Percentiles rank a stretch among this genome's conserved stretches.
phyloP scores from a whole-genome alignment of 30 jellyfish, hydroid and myxozoan genomes.

The Sanderia malayensis region DNA sequence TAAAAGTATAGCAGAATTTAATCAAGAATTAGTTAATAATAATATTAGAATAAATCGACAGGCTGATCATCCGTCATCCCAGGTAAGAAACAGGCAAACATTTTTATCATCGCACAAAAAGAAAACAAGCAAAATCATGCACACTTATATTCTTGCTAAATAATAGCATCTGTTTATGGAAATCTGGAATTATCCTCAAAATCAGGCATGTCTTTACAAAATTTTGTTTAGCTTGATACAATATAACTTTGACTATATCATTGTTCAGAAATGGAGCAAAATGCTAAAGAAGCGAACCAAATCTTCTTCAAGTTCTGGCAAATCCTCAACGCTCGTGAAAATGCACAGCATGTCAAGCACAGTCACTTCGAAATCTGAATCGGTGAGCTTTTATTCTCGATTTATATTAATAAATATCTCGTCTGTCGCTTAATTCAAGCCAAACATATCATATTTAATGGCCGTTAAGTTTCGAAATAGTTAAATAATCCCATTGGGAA shows the following conservation, averaged over 20 bases:
- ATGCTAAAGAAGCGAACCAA: constrained; percentile 61
- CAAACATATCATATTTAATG: too few species aligned
- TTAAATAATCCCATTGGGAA: too few species aligned
- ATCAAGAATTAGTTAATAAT: constrained; percentile 54
- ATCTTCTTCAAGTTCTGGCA: constrained; percentile 33
- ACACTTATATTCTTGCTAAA: constrained; percentile 2
- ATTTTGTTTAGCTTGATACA: constrained; percentile 36
- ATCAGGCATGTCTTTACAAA: constrained; percentile 4
- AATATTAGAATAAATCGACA: constrained; percentile 48
- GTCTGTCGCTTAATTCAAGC: background rate
- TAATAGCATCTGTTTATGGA: constrained; percentile 47
- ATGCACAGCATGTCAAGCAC: constrained; percentile 77
- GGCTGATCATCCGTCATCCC: constrained; percentile 41
- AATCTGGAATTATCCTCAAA: constrained; percentile 48
- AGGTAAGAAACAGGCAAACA: constrained; percentile 50
- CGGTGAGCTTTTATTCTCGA: constrained; percentile 35
- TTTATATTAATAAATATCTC: background rate
- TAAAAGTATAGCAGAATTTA: constrained; percentile 42
- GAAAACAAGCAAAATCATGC: constrained; percentile 15
- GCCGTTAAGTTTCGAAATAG: too few species aligned
- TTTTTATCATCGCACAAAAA: background rate
- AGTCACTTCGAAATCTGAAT: constrained; percentile 55
- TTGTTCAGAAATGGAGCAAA: constrained; percentile 66
- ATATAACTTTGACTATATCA: constrained; percentile 5
- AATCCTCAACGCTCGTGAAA: constrained; percentile 54